A percentile compares a stretch with the other conserved stretches of the same genome.
phyloP scores from a whole-genome alignment of 2,888 invertebrate genomes.

The Cephalotes varians region DNA sequence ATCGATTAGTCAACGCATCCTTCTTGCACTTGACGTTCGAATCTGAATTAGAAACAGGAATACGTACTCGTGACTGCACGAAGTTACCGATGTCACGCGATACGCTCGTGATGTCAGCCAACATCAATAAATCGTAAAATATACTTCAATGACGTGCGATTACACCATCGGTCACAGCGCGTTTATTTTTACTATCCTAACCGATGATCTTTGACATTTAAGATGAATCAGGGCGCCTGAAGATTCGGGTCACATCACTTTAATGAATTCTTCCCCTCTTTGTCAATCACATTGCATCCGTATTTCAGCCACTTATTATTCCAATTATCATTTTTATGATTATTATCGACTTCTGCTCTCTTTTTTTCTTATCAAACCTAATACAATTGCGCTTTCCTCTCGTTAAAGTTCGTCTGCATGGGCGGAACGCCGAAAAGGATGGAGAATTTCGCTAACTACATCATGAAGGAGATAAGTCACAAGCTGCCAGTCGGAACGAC shows the following conservation, averaged over 20 bases:
- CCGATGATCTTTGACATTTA: conserved; percentile 33
- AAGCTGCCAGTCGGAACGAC: conserved; percentile 95
- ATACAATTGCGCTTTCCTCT: neutral
- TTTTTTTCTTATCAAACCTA: neutral
- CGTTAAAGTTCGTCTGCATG: conserved; percentile 96
- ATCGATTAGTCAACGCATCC: conserved; percentile 39
- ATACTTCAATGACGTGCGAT: conserved; percentile 10
- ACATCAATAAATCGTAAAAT: conserved; percentile 24
- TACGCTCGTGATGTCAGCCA: conserved; percentile 26
- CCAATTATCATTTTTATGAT: neutral
- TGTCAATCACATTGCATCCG: neutral
- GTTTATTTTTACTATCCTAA: conserved; percentile 30
- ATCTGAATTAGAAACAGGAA: neutral
- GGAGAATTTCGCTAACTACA: conserved; percentile 96
- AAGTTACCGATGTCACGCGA: conserved; percentile 12
- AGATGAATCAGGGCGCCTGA: neutral
- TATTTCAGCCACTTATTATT: neutral
- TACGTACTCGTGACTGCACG: neutral
- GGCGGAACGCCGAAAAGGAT: conserved; percentile 98
- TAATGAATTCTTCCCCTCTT: neutral
- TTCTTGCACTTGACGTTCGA: conserved; percentile 36
- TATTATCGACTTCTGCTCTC: neutral
- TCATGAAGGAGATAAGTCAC: conserved; percentile 96
- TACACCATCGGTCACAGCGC: neutral
- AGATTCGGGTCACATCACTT: conserved; percentile 18